These are phyloP conservation scores for Blastobasis adustella DNA, from an alignment of 2,888 invertebrate genomes.

Conservation along the genomic window DNA sequence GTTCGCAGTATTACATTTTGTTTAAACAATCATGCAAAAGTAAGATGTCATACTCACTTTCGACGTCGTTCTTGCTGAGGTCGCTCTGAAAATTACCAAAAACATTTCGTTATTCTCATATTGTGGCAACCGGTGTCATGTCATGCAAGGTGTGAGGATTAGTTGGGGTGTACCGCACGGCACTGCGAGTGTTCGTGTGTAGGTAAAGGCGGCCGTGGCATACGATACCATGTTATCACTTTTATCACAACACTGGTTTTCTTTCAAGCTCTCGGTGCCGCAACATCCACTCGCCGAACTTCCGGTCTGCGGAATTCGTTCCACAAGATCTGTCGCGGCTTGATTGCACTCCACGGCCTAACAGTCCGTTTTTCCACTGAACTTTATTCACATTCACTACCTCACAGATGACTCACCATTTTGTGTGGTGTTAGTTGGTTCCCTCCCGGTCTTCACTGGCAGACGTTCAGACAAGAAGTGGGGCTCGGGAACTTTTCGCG, in stretches of 20 bases:
- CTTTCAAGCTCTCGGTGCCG: slow-evolving; percentile 16
- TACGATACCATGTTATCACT: slow-evolving; percentile 53
- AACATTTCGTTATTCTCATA: slow-evolving; percentile 58
- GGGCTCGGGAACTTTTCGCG: slow-evolving; percentile 79
- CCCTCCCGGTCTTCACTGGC: slow-evolving; percentile 81
- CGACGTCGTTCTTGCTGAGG: slow-evolving; percentile 90
- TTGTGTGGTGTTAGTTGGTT: slow-evolving; percentile 78
- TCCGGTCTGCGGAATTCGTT: slow-evolving; percentile 61
- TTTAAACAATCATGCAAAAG: slow-evolving; percentile 3
- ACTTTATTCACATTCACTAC: slow-evolving; percentile 64
- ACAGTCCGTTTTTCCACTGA: slow-evolving; percentile 61
- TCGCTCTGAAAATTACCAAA: slow-evolving; percentile 84
- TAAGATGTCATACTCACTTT: slow-evolving; percentile 82
- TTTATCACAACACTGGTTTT: slow-evolving; percentile 50
- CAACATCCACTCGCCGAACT: slow-evolving; percentile 35
- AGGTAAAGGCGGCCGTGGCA: slow-evolving; percentile 20
- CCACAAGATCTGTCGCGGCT: slow-evolving; percentile 42
- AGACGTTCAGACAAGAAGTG: slow-evolving; percentile 86
- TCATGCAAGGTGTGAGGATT: slow-evolving; percentile 44
- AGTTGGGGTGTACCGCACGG: slow-evolving; percentile 28
- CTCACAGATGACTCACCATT: slow-evolving; percentile 77
- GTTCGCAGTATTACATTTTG: neutral
- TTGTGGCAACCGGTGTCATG: slow-evolving; percentile 31
- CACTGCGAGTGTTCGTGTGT: slow-evolving; percentile 38
- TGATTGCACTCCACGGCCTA: slow-evolving; percentile 45